Percentiles rank a stretch among this genome's conserved stretches.
These are phyloP conservation scores for Mionectes olivaceus DNA, from an alignment of 2,797 vertebrate genomes.

Conservation along the genomic window DNA sequence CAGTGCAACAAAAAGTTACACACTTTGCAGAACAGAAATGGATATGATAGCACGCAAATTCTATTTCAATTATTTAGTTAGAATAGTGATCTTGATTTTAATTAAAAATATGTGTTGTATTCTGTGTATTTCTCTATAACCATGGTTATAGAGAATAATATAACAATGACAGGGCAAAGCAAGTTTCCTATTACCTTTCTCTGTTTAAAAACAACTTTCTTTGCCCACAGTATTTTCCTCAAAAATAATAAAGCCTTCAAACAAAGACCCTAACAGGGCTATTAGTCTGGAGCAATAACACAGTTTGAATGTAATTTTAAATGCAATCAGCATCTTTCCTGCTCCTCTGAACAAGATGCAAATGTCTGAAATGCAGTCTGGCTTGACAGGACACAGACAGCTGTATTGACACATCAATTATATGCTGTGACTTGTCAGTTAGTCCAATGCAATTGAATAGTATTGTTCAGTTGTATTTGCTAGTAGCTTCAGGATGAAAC, in stretches of 20 bases:
- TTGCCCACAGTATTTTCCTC: neutral
- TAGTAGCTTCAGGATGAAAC: neutral
- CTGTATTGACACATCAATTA: neutral
- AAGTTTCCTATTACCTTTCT: neutral
- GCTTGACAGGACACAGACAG: neutral
- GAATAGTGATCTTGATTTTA: neutral
- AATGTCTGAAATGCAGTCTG: neutral
- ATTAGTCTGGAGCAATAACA: neutral
- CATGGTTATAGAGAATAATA: neutral
- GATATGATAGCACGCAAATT: neutral
- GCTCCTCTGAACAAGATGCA: slow-evolving; percentile 6
- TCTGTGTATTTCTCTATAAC: neutral
- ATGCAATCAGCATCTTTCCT: neutral
- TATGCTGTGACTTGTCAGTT: neutral
- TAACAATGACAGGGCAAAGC: neutral
- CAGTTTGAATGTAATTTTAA: neutral
- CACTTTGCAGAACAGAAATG: neutral
- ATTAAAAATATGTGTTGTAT: neutral
- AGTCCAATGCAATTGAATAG: neutral
- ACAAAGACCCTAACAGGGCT: neutral
- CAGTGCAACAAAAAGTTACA: neutral
- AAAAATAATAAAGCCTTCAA: neutral
- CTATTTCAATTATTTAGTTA: neutral
- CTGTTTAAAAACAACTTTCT: neutral
- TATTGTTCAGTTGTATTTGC: neutral